Evolutionary conservation across 2,113 vertebrate species (phyloP), one percentile per base, ranked within the genome.

Genomic region (Malaclemys terrapin): DNA sequence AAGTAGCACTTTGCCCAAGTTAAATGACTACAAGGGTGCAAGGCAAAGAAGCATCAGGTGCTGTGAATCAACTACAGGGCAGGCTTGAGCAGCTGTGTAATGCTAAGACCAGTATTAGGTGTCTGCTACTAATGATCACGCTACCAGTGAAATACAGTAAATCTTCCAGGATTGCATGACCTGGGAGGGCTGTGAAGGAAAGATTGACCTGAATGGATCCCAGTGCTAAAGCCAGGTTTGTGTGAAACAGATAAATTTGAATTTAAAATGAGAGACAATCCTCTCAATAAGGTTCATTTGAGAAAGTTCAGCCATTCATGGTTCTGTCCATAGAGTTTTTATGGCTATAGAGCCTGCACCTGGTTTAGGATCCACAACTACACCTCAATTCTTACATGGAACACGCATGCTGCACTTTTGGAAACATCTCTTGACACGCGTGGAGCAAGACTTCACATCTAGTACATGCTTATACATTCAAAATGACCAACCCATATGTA

Each of bases 81-180:
- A 57, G 2, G 1, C 0, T 79, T 4, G 1, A 5, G 19, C 2
- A 1, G 49, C 47, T 38, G 24, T 13, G 35, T 72, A 38, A 38
- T 20, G 4, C n/a, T 20, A n/a, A 84, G 69, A 42, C 42, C 56
- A 3, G 0, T 0, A 50, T 75, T 0, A 16, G 57, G 49, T 17
- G 1, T 29, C 10, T 62, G 13, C 69, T 93, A 80, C 52, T 75
- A 62, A 87, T 91, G 10, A 9, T 24, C 47, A 11, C 0, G 0
- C 2, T 69, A 20, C 13, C 89, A 35, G 7, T n/a, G 8, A 72
- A 72, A 72, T 72, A 4, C 53, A 88, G 29, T 1, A 24, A 88
- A 14, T 78, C 42, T 47, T 47, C n/a, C n/a, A 17, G 14, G 31
- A 16, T 35, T 65, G 5, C 38, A 42, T 24, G 13, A 5, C 10